Base-by-base conservation (phyloP, 1,140 invertebrate species). In the Panagrolaimus sp. region DNA sequence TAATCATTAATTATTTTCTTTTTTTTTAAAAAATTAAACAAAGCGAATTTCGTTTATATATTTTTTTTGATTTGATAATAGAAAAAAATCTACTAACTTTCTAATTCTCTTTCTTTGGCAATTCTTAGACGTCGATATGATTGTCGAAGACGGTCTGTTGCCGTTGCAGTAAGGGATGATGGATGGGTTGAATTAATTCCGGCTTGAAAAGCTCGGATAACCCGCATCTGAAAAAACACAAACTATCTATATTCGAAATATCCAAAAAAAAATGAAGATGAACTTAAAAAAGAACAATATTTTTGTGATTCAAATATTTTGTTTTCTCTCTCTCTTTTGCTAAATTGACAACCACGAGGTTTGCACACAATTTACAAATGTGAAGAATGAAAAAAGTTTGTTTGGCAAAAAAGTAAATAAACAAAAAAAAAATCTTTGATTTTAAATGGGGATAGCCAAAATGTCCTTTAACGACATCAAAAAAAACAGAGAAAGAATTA, bases 61-160 rank as follows among this genome's bases (percentile, higher is more conserved):
- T 17, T 52, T 26, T 17, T 17, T 2, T n/a, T n/a, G n/a, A 47
- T 47, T n/a, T 14, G n/a, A 47, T 47, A 14, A 47, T 12, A 17
- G 6, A 17, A 8, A 17, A 52, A 52, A 52, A 52, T 52, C 63
- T 44, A 74, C 68, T 28, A 43, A 75, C 75, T 67, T 77, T 68
- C 74, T 38, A 73, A 68, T 74, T 77, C 75, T 58, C 76, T 21
- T 67, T 77, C 75, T 63, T 75, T 77, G 32, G 75, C 75, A 68
- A 77, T 77, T 32, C 75, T 47, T 55, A 77, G 52, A 43, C 75
- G 64, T 15, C 75, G 67, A 47, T 79, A 77, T 15, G 58, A 65
- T 47, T 77, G 77, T 14, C 75, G 78, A 43, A 77, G 64, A 26
- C 75, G 73, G 17, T 77, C 75, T 10, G 78, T 65, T 15, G 75